Evolutionary conservation across 2,888 invertebrate species (phyloP).

Genomic region (Stictocephala bisonia): DNA sequence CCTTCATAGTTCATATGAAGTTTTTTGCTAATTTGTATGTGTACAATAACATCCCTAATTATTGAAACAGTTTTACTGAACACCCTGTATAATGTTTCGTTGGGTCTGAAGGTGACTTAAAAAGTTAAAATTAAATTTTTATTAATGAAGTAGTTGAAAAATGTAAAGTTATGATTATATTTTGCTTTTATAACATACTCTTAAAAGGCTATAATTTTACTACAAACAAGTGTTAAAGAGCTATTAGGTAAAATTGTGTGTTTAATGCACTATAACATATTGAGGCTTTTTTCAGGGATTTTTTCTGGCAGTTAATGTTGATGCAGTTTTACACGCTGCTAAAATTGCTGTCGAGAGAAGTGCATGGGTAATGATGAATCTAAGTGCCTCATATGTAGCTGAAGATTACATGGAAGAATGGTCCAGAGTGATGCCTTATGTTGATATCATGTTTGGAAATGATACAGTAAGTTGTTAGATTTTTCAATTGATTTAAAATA

Average conservation of each 20-base stretch:
- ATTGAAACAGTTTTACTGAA: too few species aligned
- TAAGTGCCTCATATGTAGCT: constrained; percentile 21
- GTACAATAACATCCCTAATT: too few species aligned
- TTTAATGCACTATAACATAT: neutral
- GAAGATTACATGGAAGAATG: constrained; percentile 9
- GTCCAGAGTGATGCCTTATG: constrained; percentile 1
- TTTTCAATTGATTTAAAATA: too few species aligned
- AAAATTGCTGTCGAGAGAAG: neutral
- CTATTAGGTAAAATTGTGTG: neutral
- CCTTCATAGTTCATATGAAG: too few species aligned
- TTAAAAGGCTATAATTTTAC: neutral
- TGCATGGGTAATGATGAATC: constrained; percentile 16
- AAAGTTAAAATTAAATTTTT: neutral
- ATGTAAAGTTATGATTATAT: neutral
- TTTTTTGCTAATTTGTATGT: too few species aligned
- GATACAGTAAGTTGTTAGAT: constrained; percentile 12
- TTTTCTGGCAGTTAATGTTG: constrained; percentile 12
- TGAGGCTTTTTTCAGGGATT: constrained; percentile 10
- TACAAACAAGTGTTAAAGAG: neutral
- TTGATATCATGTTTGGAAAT: constrained; percentile 23
- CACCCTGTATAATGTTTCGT: too few species aligned
- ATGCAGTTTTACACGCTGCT: neutral
- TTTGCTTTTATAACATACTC: neutral
- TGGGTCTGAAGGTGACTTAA: too few species aligned
- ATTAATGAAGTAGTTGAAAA: neutral